Conservation (phyloP, 1,140 invertebrate species). For the Pseudomyrmex flavicornis region DNA sequence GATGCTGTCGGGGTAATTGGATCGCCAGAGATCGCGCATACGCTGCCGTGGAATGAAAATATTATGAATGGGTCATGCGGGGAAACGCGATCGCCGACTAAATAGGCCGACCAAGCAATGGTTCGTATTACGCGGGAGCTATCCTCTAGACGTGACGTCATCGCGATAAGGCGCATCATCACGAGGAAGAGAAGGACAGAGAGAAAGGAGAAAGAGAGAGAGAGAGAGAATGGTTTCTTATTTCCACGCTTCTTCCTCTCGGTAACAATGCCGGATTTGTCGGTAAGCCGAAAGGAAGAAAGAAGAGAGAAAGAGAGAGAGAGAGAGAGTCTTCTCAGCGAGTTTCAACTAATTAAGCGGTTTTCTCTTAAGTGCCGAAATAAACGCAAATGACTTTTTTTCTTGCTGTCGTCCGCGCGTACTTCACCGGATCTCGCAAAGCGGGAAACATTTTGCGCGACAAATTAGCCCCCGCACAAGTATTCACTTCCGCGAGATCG, state of each 20-base stretch:
- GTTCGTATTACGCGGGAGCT: conserved; percentile 60
- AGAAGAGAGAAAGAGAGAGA: too few species aligned
- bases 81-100: conserved; percentile 66
- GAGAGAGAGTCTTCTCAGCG: too few species aligned
- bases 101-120: conserved; percentile 64
- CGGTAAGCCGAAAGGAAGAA: not conserved
- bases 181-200: too few species aligned
- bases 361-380: not conserved
- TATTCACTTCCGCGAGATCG: too few species aligned
- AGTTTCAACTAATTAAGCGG: not conserved
- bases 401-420: too few species aligned
- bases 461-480: too few species aligned
- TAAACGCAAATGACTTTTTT: not conserved
- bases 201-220: too few species aligned
- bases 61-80: conserved; percentile 69
- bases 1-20: conserved; percentile 59
- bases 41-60: conserved; percentile 64
- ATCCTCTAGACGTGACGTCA: conserved; percentile 61
- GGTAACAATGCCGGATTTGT: conserved; percentile 10
- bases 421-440: too few species aligned
- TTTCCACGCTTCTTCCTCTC: conserved; percentile 49
- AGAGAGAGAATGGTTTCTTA: conserved; percentile 61
- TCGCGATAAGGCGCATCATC: conserved; percentile 55
- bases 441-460: too few species aligned
- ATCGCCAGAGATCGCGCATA: conserved; percentile 52